phyloP scores from a whole-genome alignment of 2,888 invertebrate species.

The Bombyx huttoni region DNA sequence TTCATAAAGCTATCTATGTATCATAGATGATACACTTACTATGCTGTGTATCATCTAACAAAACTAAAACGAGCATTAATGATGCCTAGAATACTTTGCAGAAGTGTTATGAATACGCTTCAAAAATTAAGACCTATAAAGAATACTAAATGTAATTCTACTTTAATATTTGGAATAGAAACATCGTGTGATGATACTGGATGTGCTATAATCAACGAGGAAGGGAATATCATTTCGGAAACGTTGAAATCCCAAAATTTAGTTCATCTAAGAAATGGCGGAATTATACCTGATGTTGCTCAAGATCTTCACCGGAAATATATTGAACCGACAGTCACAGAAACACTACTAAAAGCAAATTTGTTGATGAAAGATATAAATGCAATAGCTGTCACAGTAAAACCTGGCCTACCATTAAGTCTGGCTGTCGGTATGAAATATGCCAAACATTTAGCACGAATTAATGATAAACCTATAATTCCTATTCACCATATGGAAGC shows the following conservation, averaged over 20 bases:
- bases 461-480: conserved; percentile 85
- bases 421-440: conserved; percentile 85
- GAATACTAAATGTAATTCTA: neutral
- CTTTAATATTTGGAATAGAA: conserved; percentile 89
- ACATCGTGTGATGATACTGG: conserved; percentile 99
- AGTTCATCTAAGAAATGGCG: conserved; percentile 83
- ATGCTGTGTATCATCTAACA: no score
- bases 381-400: conserved; percentile 91
- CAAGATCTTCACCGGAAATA: conserved; percentile 84
- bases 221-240: conserved; percentile 86
- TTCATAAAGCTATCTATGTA: no score
- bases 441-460: conserved; percentile 82
- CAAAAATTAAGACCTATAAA: neutral
- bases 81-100: neutral
- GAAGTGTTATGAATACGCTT: neutral
- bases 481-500: conserved; percentile 99
- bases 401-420: conserved; percentile 87
- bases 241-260: conserved; percentile 84
- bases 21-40: no score
- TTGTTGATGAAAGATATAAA: conserved; percentile 78
- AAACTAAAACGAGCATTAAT: no score
- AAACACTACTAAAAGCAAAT: conserved; percentile 76
- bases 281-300: conserved; percentile 93
- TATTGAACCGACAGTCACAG: conserved; percentile 81
- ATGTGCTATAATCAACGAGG: conserved; percentile 85